Percentiles rank a stretch among this genome's conserved stretches.
These are phyloP conservation scores for Harpalus rufipes DNA, from an alignment of 2,888 invertebrate species.

Conservation along the genomic window DNA sequence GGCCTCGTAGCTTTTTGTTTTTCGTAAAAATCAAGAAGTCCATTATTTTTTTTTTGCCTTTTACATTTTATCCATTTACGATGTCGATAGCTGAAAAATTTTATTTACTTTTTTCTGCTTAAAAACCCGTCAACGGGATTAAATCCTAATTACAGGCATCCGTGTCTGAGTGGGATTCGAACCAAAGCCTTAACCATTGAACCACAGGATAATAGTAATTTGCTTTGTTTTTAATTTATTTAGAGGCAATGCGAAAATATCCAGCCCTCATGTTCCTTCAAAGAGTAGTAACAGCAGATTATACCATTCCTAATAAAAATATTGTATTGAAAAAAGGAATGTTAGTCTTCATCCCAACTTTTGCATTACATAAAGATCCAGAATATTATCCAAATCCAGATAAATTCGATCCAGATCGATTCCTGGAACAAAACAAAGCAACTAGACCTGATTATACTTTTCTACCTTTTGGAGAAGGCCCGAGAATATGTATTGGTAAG, in stretches of 20 bases:
- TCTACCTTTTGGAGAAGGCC: slow-evolving; percentile 77
- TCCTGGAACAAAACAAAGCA: slow-evolving; percentile 77
- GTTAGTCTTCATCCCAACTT: slow-evolving; percentile 70
- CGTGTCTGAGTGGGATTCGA: too few relatives aligned
- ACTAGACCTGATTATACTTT: slow-evolving; percentile 73
- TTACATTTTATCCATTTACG: too few relatives aligned
- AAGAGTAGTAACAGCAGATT: slow-evolving; percentile 70
- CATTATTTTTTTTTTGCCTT: too few relatives aligned
- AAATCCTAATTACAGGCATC: neutral
- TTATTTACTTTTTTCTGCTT: too few relatives aligned
- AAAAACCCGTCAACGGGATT: too few relatives aligned
- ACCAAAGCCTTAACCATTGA: too few relatives aligned
- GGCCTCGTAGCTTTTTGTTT: too few relatives aligned
- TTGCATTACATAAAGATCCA: slow-evolving; percentile 72
- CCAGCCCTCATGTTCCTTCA: slow-evolving; percentile 72
- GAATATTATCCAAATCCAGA: slow-evolving; percentile 79
- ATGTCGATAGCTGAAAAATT: too few relatives aligned
- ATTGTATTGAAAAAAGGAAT: slow-evolving; percentile 69
- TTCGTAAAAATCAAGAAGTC: too few relatives aligned
- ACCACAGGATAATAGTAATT: neutral
- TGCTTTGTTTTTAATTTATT: slow-evolving; percentile 17
- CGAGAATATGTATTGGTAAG: slow-evolving; percentile 76
- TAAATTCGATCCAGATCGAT: slow-evolving; percentile 81
- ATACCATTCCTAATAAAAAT: slow-evolving; percentile 70
- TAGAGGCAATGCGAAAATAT: slow-evolving; percentile 74